phyloP scores from a whole-genome alignment of 2,797 vertebrate species.

The Carduelis carduelis region DNA sequence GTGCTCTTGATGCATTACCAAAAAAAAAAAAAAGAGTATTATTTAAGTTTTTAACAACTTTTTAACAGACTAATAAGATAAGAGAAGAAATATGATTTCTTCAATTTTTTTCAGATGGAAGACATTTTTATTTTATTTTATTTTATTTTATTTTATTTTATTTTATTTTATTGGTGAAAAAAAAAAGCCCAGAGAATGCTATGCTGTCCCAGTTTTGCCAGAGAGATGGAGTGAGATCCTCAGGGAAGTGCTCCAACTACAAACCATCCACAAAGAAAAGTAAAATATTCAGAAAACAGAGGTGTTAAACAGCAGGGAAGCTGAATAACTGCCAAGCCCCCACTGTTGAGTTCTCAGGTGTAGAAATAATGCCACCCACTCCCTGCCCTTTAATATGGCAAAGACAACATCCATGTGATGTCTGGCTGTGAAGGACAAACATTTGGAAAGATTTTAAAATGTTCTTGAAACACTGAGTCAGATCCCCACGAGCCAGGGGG shows the following conservation, averaged over 20 bases:
- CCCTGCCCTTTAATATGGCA: not conserved
- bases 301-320: not conserved
- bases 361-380: not conserved
- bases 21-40: not conserved
- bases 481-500: fast-evolving
- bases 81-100: not conserved
- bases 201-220: not conserved
- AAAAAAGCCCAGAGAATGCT: not conserved
- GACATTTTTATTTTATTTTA: not conserved
- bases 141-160: not conserved
- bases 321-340: not conserved
- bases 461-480: not conserved
- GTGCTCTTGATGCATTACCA: not conserved
- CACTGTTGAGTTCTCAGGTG: not conserved
- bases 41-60: not conserved
- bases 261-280: not conserved
- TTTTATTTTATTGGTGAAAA: not conserved
- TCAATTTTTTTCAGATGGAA: not conserved
- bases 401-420: not conserved
- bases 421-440: not conserved
- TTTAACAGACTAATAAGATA: not conserved
- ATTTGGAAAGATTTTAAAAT: not conserved
- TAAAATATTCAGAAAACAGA: not conserved
- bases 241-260: not conserved
- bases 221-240: not conserved